A percentile compares a stretch with the other conserved stretches of the same genome.
phyloP scores from a whole-genome alignment of 1,140 invertebrate genomes.

The Parasteatoda tepidariorum region DNA sequence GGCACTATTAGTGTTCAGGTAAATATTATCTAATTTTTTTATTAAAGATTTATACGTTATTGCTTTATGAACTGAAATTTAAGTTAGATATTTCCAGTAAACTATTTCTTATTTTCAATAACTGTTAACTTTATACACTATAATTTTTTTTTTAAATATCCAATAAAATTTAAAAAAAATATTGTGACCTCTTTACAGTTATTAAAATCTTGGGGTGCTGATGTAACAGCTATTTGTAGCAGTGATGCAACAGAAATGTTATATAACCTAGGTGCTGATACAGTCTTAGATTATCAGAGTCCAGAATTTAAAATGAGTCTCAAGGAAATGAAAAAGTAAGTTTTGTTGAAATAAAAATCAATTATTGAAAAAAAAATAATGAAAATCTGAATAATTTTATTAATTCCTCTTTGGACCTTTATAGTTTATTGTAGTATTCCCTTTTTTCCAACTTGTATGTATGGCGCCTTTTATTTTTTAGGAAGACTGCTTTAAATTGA shows the following conservation, averaged over 20 bases:
- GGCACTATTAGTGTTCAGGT: conserved; percentile 85
- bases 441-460: too few relatives aligned
- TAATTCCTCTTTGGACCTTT: too few relatives aligned
- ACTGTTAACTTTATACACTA: neutral
- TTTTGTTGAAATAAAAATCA: too few relatives aligned
- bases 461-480: too few relatives aligned
- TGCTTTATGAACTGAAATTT: neutral
- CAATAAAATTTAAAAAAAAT: neutral
- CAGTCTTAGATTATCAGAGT: conserved; percentile 83
- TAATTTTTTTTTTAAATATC: neutral
- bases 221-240: conserved; percentile 82
- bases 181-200: conserved; percentile 68
- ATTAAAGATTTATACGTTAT: neutral
- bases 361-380: too few relatives aligned
- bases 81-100: neutral
- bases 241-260: conserved; percentile 79
- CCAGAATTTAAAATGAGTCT: conserved; percentile 48
- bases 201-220: conserved; percentile 79
- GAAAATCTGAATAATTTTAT: too few relatives aligned
- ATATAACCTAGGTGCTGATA: conserved; percentile 77
- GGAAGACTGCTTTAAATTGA: too few relatives aligned
- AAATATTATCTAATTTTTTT: conserved; percentile 15
- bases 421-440: too few relatives aligned
- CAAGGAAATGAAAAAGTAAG: conserved; percentile 33
- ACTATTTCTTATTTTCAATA: neutral